Percentiles rank a stretch among this genome's conserved stretches.
These are phyloP conservation scores for Tipula lateralis DNA, from an alignment of 2,888 invertebrate genomes.

Conservation along the genomic window DNA sequence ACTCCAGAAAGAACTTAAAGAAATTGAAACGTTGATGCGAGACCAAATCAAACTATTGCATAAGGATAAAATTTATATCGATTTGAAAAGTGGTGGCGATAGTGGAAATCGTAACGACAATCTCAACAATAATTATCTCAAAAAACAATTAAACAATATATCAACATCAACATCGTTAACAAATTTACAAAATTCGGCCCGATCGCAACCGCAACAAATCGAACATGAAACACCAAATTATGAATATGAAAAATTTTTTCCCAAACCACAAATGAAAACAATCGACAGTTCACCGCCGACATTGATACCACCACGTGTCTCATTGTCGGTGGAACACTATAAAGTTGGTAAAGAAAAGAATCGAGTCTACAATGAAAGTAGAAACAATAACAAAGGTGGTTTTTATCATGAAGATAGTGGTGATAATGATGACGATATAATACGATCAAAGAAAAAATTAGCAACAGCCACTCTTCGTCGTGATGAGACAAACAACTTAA, in stretches of 20 bases:
- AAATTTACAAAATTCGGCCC: neutral
- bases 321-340: neutral
- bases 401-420: neutral
- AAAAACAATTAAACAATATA: neutral
- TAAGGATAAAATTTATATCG: neutral
- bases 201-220: neutral
- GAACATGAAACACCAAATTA: neutral
- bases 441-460: neutral
- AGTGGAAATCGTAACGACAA: neutral
- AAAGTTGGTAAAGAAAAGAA: neutral
- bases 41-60: slow-evolving; percentile 20
- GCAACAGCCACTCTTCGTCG: neutral
- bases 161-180: neutral
- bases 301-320: neutral
- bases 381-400: neutral
- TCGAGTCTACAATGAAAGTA: neutral
- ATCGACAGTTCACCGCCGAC: neutral
- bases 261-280: neutral
- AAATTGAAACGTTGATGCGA: neutral
- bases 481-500: neutral
- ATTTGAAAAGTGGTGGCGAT: neutral
- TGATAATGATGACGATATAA: slow-evolving; percentile 27
- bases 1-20: neutral
- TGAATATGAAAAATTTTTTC: neutral
- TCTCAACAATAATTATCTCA: neutral